Evolutionary conservation across 2,797 vertebrate species (phyloP), one percentile per base, ranked within the genome.

Genomic region (Parauchenoglanis ngamensis): DNA sequence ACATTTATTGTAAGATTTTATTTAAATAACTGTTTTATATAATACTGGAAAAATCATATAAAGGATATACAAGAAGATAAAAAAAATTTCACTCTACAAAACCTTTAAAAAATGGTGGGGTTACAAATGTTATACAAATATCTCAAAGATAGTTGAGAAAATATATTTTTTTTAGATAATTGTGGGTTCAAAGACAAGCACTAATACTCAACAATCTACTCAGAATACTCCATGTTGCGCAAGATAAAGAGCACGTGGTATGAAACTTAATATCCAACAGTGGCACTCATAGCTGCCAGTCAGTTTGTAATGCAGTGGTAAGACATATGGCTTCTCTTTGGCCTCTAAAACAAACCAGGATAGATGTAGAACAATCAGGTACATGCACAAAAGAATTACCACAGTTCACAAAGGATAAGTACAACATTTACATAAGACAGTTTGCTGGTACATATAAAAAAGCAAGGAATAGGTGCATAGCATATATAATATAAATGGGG

Each of bases 361-460:
- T 49, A 23, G 13, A 65, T 44, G 11, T 82, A 49, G 6, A 81
- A 49, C 2, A 81, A 46, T 46, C 15, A 82, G 49, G 28, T 8
- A 28, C 25, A 23, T 67, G 61, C 19, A 85, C 21, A 81, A 65
- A 79, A 73, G 40, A 63, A 78, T 70, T 31, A 85, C 57, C 46
- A 70, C 57, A 88, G 75, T 59, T 65, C 78, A 78, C 77, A 83
- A 82, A 68, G 13, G 54, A 44, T 78, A 81, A 73, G 77, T 82
- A 81, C 17, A 76, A 65, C 68, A 87, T 86, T 93, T 84, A 90
- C 84, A 91, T 56, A 91, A 80, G 78, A 87, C 31, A 79, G 44
- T 70, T 85, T 83, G 87, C 31, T 90, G 70, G 52, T 79, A 73
- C 88, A 91, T 94, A 94, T 88, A 95, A 95, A 82, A 95, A 95